Evolutionary conservation across 2,797 vertebrate species (phyloP).

Genomic region (Taenioides sp.): DNA sequence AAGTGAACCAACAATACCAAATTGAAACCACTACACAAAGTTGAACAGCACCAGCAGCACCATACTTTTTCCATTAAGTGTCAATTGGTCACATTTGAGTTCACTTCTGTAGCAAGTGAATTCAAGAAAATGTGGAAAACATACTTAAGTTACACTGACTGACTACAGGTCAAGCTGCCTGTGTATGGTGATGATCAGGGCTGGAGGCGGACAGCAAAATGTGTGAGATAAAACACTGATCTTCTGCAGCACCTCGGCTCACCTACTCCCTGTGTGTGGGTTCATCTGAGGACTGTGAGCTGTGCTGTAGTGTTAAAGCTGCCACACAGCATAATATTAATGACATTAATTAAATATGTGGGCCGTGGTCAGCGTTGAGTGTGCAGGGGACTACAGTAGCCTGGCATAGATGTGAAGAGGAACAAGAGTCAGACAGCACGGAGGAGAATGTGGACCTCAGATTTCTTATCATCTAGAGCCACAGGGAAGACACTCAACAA

Average conservation of each 20-base stretch:
- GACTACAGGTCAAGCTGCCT: not conserved
- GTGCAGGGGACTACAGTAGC: constrained; percentile 39
- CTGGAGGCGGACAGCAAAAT: not conserved
- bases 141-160: not conserved
- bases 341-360: constrained; percentile 61
- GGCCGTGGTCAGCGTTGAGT: constrained; percentile 50
- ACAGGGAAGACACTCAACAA: constrained; percentile 20
- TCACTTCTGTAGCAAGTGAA: not conserved
- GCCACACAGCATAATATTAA: constrained; percentile 20
- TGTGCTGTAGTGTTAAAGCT: constrained; percentile 47
- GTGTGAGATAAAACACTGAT: not conserved
- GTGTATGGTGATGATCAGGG: not conserved
- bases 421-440: constrained; percentile 41
- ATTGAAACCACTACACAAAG: not conserved
- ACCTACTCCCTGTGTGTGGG: constrained; percentile 13
- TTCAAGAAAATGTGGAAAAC: not conserved
- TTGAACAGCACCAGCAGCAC: not conserved
- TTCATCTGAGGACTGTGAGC: constrained; percentile 28
- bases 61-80: not conserved
- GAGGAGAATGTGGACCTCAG: constrained; percentile 28
- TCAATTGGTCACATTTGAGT: not conserved
- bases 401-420: constrained; percentile 29
- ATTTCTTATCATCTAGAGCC: constrained; percentile 32
- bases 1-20: not conserved
- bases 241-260: not conserved